Conservation (phyloP, 2,888 invertebrate species). For the Chaitophorus viminalis region DNA sequence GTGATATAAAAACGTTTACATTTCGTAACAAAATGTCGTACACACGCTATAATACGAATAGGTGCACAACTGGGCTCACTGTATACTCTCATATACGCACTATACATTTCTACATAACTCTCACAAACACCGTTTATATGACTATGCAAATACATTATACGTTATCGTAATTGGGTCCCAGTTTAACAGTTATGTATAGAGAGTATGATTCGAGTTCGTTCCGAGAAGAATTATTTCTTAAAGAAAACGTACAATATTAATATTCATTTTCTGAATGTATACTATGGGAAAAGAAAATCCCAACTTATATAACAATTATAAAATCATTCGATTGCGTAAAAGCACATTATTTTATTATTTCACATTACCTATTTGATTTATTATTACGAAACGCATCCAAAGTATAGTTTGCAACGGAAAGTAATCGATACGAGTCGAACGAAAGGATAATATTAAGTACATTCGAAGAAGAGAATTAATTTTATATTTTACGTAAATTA, state of each 20-base stretch:
- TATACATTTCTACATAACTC: too few species aligned
- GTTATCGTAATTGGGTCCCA: not conserved
- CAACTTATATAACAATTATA: not conserved
- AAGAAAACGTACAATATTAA: not conserved
- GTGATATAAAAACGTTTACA: not conserved
- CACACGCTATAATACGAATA: not conserved
- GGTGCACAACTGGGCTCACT: not conserved
- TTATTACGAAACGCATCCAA: not conserved
- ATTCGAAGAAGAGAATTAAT: not conserved
- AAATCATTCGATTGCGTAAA: not conserved
- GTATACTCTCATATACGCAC: too few species aligned
- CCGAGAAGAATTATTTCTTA: not conserved
- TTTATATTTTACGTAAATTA: not conserved
- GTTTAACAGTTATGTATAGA: too few species aligned
- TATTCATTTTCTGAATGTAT: not conserved
- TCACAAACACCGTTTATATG: not conserved
- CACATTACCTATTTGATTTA: too few species aligned
- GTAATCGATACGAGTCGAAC: not conserved
- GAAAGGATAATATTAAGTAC: constrained; percentile 5
- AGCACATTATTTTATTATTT: not conserved
- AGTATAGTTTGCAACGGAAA: not conserved
- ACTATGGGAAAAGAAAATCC: not conserved
- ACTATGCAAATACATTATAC: too few species aligned
- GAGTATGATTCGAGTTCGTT: not conserved
- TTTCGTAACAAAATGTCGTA: not conserved